These are phyloP conservation scores for Athene noctua DNA, from an alignment of 2,113 vertebrate genomes.

Conservation along the genomic window DNA sequence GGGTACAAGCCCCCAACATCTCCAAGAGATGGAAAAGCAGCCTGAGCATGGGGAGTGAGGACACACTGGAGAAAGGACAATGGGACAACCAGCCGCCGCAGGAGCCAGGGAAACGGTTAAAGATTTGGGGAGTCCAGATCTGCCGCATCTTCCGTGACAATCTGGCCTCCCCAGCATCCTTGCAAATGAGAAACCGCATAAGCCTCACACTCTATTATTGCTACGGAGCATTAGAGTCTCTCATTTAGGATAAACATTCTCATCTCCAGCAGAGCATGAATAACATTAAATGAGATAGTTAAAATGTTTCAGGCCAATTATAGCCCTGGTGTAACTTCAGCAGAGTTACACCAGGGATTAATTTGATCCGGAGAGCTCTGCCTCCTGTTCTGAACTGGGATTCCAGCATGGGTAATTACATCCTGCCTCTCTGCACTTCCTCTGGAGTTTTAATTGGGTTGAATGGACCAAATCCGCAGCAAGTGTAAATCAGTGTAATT, in stretches of 20 bases:
- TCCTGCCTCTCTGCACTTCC: constrained; percentile 52
- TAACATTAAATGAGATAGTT: constrained; percentile 73
- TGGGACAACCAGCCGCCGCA: background rate
- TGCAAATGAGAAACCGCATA: constrained; percentile 50
- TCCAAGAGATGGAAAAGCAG: background rate
- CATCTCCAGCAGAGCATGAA: constrained; percentile 70
- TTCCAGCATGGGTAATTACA: constrained; percentile 57
- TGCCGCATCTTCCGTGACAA: constrained; percentile 29
- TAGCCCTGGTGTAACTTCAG: constrained; percentile 59
- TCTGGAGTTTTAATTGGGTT: constrained; percentile 65
- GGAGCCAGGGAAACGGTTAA: background rate
- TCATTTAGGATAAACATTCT: constrained; percentile 73
- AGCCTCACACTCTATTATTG: constrained; percentile 58
- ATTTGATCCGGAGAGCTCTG: constrained; percentile 56
- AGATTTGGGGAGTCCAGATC: constrained; percentile 11
- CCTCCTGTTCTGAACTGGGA: constrained; percentile 55
- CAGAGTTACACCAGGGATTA: constrained; percentile 56
- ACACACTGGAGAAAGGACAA: background rate
- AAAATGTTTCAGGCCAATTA: constrained; percentile 69
- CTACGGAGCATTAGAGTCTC: constrained; percentile 59
- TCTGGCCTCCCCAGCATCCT: constrained; percentile 49
- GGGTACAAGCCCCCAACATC: background rate
- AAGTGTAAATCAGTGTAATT: constrained; percentile 37
- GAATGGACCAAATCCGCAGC: constrained; percentile 38
- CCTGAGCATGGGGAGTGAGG: background rate